Evolutionary conservation across 2,113 vertebrate species (phyloP), one percentile per base, ranked within the genome.

Genomic region (Gambusia affinis): DNA sequence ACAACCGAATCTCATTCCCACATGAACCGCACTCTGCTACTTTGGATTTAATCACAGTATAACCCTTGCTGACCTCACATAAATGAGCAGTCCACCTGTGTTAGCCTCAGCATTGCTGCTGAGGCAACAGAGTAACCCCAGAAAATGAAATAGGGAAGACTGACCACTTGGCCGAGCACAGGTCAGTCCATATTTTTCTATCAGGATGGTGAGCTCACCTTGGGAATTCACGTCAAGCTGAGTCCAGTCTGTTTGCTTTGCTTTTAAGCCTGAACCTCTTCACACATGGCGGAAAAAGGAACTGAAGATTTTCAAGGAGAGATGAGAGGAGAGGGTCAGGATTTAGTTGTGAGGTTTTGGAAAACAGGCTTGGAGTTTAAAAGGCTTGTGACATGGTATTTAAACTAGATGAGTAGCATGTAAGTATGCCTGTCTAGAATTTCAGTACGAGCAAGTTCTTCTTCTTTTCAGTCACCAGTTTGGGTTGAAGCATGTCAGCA

Each of bases 21-120:
- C 24, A 28, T 70, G 72, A 72, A 69, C 24, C 39, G 76, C 81
- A 80, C 75, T 70, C 72, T 81, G 89, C 77, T 92, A 62, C 90
- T 84, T 86, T 81, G 75, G 90, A 92, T 93, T 85, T 88, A 92
- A 93, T 94, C 90, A 87, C 76, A 83, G 75, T 69, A 85, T 82
- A 87, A 93, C 90, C 90, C 79, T 28, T 75, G 85, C 84, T 92
- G 88, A 85, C 85, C 93, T 86, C 86, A 88, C 85, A 90, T 95
- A 94, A 94, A 90, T 88, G 82, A 91, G 86, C 88, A 91, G 88
- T 92, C 91, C 75, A 69, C 84, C 79, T 69, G 85, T 79, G 89
- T 95, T 92, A 93, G 73, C 80, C 76, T 95, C 94, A 91, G 67
- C 81, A 79, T 61, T 90, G 91, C 87, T 89, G 82, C 88, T 79